phyloP scores from a whole-genome alignment of 2,888 invertebrate genomes.

The Eupeodes luniger region DNA sequence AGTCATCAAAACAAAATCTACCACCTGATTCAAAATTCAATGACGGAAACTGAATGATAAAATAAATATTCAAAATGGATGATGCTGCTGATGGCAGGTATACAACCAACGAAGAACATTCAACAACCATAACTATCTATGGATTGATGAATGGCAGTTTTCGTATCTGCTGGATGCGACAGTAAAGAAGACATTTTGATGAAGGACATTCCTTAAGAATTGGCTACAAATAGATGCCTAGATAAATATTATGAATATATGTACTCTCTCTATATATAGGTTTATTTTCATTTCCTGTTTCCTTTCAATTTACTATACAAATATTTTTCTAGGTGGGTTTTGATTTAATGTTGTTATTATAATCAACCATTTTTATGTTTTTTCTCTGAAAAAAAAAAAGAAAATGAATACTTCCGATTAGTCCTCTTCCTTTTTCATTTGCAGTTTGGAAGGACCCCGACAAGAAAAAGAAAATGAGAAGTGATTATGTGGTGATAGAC shows the following conservation, averaged over 20 bases:
- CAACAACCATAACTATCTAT: not conserved
- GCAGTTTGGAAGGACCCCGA: not conserved
- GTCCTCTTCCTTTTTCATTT: not conserved
- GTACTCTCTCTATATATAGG: not conserved
- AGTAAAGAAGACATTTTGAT: not conserved
- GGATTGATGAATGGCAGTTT: not conserved
- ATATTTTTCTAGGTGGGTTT: too few relatives aligned
- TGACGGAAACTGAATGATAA: conserved; percentile 14
- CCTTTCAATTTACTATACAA: not conserved
- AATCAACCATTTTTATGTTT: not conserved
- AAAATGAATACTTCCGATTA: too few relatives aligned
- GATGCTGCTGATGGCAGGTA: not conserved
- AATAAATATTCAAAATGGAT: conserved; percentile 19
- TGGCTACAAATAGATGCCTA: not conserved
- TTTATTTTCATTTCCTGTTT: not conserved
- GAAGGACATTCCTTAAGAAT: not conserved
- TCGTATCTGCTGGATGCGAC: too few relatives aligned
- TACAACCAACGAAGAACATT: not conserved
- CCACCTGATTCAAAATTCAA: conserved; percentile 31
- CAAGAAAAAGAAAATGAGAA: too few relatives aligned
- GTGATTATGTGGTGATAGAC: too few relatives aligned
- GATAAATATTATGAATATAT: not conserved
- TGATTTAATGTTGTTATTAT: not conserved
- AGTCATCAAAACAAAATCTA: conserved; percentile 1
- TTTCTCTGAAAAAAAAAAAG: not conserved